Evolutionary conservation across 2,113 vertebrate species (phyloP), one percentile per base, ranked within the genome.

Genomic region (Austrofundulus limnaeus): DNA sequence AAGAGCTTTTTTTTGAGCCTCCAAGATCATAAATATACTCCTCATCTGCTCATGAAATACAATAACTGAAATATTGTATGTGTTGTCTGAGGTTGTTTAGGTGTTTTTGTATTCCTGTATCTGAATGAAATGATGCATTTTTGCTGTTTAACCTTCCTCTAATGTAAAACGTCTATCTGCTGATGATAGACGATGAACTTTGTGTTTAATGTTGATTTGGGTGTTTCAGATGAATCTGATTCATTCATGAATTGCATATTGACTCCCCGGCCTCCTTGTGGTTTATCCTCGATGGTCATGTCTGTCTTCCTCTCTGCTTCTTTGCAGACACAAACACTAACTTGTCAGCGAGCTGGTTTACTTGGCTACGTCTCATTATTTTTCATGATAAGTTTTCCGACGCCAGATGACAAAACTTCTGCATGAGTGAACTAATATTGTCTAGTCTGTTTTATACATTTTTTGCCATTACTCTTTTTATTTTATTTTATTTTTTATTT

Each of bases 81-180:
- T 87, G 75, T 66, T 81, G 69, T 85, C 72, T 71, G 72, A 81
- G 64, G 55, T 75, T 74, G 25, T 80, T 60, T 60, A 78, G 62
- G 71, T 79, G 68, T 85, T 48, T 7, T 45, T 88, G 65, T 74
- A 77, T 52, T 80, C 54, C 16, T 82, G 72, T 87, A 80, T 84
- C 81, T 81, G 45, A 84, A 70, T 49, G 72, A 67, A 79, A 73
- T 63, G 81, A 77, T 84, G 67, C 71, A 76, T 81, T 58, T 77
- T 62, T 89, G 78, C 78, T 73, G 80, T 87, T 72, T 62, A 56
- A 70, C 72, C 65, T 68, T 67, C 76, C 87, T 68, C 70, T 75
- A 56, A 69, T 42, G 63, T 74, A 70, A 64, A 56, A 73, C 80
- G 60, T 82, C 70, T 10, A 56, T 65, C 67, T 72, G 9, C 62